Conservation (phyloP, 2,888 invertebrate genomes). For the Stegana nigrithorax region DNA sequence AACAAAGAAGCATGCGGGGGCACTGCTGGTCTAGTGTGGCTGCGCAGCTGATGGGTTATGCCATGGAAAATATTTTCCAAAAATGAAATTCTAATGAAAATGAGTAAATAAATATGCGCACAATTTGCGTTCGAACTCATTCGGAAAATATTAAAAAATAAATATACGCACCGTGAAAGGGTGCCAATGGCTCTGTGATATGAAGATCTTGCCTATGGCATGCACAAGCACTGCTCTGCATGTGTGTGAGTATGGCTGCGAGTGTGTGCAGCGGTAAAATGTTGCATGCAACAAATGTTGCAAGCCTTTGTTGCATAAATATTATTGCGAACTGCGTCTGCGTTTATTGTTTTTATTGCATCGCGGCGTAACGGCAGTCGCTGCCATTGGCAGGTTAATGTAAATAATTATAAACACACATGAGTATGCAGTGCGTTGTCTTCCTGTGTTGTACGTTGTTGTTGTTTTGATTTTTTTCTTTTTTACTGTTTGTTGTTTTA, state of each 20-base stretch:
- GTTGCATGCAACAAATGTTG: constrained; percentile 29
- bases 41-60: too few relatives aligned
- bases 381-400: neutral
- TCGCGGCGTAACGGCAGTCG: neutral
- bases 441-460: too few relatives aligned
- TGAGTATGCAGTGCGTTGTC: too few relatives aligned
- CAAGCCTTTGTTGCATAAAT: constrained; percentile 4
- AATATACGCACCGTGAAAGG: constrained; percentile 28
- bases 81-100: constrained; percentile 48
- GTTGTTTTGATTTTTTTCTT: neutral
- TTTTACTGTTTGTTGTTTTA: neutral
- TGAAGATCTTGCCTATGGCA: too few relatives aligned
- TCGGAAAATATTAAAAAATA: constrained; percentile 37
- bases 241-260: neutral
- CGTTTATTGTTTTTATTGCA: neutral
- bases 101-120: constrained; percentile 38
- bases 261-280: too few relatives aligned
- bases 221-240: constrained; percentile 1
- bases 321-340: neutral
- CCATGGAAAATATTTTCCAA: constrained; percentile 1
- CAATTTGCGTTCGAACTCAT: constrained; percentile 8
- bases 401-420: too few relatives aligned
- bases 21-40: too few relatives aligned
- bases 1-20: too few relatives aligned
- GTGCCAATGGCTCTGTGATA: too few relatives aligned